These are phyloP conservation scores for Acleris sparsana DNA, from an alignment of 2,888 invertebrate genomes.

Conservation along the genomic window DNA sequence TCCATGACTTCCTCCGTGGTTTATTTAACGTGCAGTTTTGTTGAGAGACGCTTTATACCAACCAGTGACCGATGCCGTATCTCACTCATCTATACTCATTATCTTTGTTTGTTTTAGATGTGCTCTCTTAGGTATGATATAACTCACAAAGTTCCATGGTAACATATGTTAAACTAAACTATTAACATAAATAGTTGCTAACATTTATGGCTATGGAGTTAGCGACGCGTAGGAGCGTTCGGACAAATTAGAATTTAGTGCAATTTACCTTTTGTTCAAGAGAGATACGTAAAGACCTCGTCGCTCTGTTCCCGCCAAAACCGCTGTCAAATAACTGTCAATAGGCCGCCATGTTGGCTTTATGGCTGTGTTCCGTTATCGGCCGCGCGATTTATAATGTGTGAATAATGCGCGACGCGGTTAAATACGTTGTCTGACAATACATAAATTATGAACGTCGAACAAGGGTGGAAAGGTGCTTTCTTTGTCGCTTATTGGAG, in stretches of 20 bases:
- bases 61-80: constrained; percentile 18
- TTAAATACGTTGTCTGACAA: constrained; percentile 77
- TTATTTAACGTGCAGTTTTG: constrained; percentile 27
- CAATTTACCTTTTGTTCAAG: constrained; percentile 40
- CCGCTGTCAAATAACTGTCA: constrained; percentile 68
- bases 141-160: neutral
- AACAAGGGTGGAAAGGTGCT: constrained; percentile 51
- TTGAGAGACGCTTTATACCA: constrained; percentile 2
- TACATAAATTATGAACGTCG: constrained; percentile 77
- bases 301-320: constrained; percentile 61
- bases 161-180: no score
- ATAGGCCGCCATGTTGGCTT: constrained; percentile 66
- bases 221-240: neutral
- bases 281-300: constrained; percentile 22
- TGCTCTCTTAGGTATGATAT: constrained; percentile 3
- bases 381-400: constrained; percentile 78
- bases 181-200: no score
- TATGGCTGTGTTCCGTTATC: constrained; percentile 70
- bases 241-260: constrained; percentile 40
- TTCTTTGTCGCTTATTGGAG: constrained; percentile 55
- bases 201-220: neutral
- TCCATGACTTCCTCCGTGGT: constrained; percentile 44
- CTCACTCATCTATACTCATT: constrained; percentile 31
- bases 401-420: constrained; percentile 74
- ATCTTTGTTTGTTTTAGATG: constrained; percentile 23